Evolutionary conservation across 2,113 vertebrate genomes (phyloP).

Genomic region (Aegypius monachus): DNA sequence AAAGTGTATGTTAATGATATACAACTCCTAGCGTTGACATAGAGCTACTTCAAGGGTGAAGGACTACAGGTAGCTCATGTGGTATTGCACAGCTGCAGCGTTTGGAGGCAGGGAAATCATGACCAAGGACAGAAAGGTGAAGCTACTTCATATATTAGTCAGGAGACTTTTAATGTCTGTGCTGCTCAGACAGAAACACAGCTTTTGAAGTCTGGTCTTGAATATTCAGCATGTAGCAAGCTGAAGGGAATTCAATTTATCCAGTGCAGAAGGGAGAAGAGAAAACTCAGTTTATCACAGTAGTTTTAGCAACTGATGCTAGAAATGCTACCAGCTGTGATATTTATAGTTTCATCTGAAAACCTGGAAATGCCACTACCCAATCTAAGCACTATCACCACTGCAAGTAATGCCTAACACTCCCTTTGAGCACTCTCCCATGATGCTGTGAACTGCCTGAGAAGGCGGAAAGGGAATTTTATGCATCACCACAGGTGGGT

Average conservation of each 20-base stretch:
- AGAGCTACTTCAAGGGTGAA: not conserved
- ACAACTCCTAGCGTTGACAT: not conserved
- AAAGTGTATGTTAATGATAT: not conserved
- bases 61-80: not conserved
- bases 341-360: constrained; percentile 14
- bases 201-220: constrained; percentile 15
- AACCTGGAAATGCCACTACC: constrained; percentile 11
- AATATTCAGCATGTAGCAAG: constrained; percentile 36
- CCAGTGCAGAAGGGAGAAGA: not conserved
- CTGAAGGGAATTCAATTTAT: constrained; percentile 16
- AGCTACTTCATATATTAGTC: not conserved
- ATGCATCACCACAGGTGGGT: not conserved
- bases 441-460: not conserved
- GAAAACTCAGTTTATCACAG: not conserved
- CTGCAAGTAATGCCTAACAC: not conserved
- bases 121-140: constrained; percentile 12
- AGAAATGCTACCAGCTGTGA: constrained; percentile 13
- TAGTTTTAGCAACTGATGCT: constrained; percentile 5
- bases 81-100: not conserved
- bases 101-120: not conserved
- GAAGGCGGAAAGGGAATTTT: not conserved
- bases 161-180: not conserved
- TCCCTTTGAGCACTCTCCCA: not conserved
- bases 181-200: not conserved
- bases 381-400: not conserved